Percentiles rank a stretch among this genome's conserved stretches.
phyloP scores from a whole-genome alignment of 1,140 invertebrate species.

The Atopsyche davidsoni region DNA sequence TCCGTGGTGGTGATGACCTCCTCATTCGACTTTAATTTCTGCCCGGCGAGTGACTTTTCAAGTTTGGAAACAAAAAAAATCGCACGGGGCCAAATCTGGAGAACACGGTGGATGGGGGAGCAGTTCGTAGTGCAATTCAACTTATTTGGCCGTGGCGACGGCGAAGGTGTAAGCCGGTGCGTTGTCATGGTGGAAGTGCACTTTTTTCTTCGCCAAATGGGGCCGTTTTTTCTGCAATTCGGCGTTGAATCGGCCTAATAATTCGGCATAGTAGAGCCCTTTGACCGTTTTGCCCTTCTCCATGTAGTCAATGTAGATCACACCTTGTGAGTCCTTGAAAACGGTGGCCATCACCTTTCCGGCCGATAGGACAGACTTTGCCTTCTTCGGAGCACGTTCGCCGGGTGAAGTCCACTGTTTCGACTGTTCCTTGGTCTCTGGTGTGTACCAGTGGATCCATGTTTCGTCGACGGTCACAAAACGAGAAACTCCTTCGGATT shows the following conservation, averaged over 20 bases:
- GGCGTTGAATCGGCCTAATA: slow-evolving; percentile 9
- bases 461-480: slow-evolving; percentile 40
- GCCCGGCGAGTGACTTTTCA: no score
- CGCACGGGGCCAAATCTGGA: no score
- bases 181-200: slow-evolving; percentile 34
- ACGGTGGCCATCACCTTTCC: slow-evolving; percentile 33
- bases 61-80: no score
- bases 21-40: no score
- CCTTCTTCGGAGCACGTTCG: slow-evolving; percentile 32
- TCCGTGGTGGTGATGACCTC: no score
- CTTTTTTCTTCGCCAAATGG: slow-evolving; percentile 34
- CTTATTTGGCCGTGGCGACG: no score
- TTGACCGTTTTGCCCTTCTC: slow-evolving; percentile 29
- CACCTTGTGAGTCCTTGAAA: slow-evolving; percentile 36
- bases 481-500: no score
- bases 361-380: slow-evolving; percentile 33
- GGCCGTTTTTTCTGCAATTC: slow-evolving; percentile 24
- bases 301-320: slow-evolving; percentile 30
- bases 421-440: slow-evolving; percentile 35
- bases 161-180: slow-evolving; percentile 10
- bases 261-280: slow-evolving; percentile 23
- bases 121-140: no score
- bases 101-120: no score
- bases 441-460: slow-evolving; percentile 39
- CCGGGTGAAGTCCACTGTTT: slow-evolving; percentile 34